These are phyloP conservation scores for Hypselothyrea guttata DNA, from an alignment of 2,888 invertebrate genomes.

Conservation along the genomic window DNA sequence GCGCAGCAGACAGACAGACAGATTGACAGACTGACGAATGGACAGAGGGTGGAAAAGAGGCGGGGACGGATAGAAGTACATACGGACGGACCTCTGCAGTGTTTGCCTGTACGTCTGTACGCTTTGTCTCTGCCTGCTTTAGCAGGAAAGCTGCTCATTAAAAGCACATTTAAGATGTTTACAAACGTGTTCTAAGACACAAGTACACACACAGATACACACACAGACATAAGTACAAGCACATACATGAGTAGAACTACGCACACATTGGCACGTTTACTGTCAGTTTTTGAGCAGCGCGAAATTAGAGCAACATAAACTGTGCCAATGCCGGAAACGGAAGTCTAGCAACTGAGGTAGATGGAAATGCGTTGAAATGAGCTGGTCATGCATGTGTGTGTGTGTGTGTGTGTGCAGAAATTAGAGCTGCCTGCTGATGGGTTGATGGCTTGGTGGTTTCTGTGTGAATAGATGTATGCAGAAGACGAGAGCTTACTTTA, in stretches of 20 bases:
- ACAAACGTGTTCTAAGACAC: slow-evolving; percentile 69
- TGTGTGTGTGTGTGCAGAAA: slow-evolving; percentile 3
- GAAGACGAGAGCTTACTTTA: slow-evolving; percentile 40
- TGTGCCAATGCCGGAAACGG: slow-evolving; percentile 56
- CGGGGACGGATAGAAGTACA: slow-evolving; percentile 12
- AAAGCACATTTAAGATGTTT: slow-evolving; percentile 77
- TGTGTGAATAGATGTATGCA: neutral
- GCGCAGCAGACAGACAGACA: slow-evolving; percentile 12
- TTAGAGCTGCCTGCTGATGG: too few species aligned
- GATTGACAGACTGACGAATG: neutral
- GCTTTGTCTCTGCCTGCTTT: slow-evolving; percentile 29
- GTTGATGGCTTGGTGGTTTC: too few species aligned
- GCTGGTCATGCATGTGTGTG: neutral
- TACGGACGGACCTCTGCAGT: too few species aligned
- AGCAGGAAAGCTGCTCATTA: slow-evolving; percentile 68
- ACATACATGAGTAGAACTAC: slow-evolving; percentile 7
- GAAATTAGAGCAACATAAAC: slow-evolving; percentile 50
- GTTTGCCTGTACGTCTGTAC: too few species aligned
- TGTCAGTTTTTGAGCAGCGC: slow-evolving; percentile 43
- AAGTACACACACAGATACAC: slow-evolving; percentile 25
- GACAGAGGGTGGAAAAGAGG: neutral
- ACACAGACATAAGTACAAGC: slow-evolving; percentile 8
- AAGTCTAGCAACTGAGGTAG: slow-evolving; percentile 34
- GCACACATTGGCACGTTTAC: slow-evolving; percentile 25
- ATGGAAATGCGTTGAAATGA: slow-evolving; percentile 10